These are phyloP conservation scores for Sinocyclocheilus grahami DNA, from an alignment of 2,113 vertebrate genomes.

Conservation along the genomic window DNA sequence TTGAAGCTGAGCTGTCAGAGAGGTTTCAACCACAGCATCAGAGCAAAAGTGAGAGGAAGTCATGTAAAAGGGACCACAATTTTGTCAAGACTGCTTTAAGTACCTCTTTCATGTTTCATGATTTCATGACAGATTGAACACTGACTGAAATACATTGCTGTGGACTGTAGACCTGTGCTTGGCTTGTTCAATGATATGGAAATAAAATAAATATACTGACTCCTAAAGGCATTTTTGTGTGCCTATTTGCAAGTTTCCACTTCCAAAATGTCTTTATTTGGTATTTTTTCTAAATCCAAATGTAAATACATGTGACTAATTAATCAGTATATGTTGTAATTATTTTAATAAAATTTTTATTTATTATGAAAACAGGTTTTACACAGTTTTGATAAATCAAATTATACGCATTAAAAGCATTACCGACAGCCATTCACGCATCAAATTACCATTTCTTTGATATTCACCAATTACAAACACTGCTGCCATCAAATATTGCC, in stretches of 20 bases:
- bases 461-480: neutral
- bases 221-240: neutral
- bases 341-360: neutral
- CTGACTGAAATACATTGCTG: neutral
- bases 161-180: neutral
- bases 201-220: neutral
- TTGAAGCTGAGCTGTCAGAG: conserved; percentile 26
- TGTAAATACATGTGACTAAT: neutral
- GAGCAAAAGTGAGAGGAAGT: neutral
- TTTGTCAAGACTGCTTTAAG: neutral
- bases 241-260: neutral
- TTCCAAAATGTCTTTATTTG: neutral
- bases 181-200: neutral
- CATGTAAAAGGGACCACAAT: neutral
- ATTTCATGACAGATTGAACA: neutral
- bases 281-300: neutral
- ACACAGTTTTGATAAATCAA: neutral
- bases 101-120: neutral
- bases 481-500: neutral
- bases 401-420: neutral
- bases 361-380: neutral
- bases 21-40: conserved; percentile 19
- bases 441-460: neutral
- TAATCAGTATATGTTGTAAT: neutral
- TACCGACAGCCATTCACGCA: neutral